A percentile compares a stretch with the other conserved stretches of the same genome.
Evolutionary conservation across 2,113 vertebrate species (phyloP).

Genomic region (Phaetusa simplex): DNA sequence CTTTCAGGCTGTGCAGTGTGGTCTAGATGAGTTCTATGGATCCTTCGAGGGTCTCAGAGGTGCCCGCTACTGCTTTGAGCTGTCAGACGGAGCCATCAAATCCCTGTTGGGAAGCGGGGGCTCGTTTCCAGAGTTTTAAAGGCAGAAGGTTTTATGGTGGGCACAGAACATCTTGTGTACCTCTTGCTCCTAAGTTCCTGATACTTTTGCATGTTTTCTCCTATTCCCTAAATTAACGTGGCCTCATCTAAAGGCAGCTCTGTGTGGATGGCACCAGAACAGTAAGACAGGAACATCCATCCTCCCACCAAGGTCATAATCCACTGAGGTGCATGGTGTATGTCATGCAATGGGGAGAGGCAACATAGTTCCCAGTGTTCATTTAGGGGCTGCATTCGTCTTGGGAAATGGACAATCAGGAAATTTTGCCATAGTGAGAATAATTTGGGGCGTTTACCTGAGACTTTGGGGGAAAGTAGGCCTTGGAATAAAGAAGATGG

Average conservation of each 20-base stretch:
- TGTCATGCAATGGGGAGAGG: not conserved
- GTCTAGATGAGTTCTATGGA: not conserved
- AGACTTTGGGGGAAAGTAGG: not conserved
- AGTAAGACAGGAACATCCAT: not conserved
- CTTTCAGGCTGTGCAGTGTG: not conserved
- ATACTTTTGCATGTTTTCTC: not conserved
- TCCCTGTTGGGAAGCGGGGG: not conserved
- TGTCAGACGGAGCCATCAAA: not conserved
- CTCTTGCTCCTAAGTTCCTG: not conserved
- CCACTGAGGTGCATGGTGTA: accelerated
- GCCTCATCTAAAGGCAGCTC: not conserved
- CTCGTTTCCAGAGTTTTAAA: not conserved
- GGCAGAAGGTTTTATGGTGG: not conserved
- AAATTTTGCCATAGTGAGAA: not conserved
- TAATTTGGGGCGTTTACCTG: not conserved
- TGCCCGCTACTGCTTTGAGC: not conserved
- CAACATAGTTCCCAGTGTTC: not conserved
- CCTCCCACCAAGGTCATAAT: not conserved
- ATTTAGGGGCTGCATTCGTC: not conserved
- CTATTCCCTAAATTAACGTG: not conserved
- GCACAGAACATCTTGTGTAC: not conserved
- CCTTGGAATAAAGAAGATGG: not conserved
- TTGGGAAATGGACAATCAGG: not conserved
- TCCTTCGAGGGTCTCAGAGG: not conserved
- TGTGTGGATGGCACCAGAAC: not conserved